Percentiles rank a stretch among this genome's conserved stretches.
These are phyloP conservation scores for Drosophila recens DNA, from an alignment of 2,888 invertebrate species.

Conservation along the genomic window DNA sequence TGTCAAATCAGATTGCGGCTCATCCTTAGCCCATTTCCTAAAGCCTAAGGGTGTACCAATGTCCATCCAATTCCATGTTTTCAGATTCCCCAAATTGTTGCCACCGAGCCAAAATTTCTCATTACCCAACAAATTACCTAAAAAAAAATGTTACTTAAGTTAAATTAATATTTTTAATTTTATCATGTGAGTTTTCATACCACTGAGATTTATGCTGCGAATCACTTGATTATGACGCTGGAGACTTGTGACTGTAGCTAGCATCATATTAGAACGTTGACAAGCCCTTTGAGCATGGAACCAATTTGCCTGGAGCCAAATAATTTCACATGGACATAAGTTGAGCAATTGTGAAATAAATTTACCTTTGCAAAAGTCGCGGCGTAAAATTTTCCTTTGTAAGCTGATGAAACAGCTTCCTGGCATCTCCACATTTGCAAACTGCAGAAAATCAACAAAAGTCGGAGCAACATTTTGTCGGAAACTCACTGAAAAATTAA, in stretches of 20 bases:
- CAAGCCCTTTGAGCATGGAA: constrained; percentile 55
- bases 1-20: constrained; percentile 35
- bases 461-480: constrained; percentile 41
- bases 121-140: constrained; percentile 34
- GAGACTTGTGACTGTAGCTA: constrained; percentile 52
- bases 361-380: constrained; percentile 48
- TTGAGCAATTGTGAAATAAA: not conserved
- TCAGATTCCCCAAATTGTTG: constrained; percentile 41
- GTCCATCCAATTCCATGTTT: constrained; percentile 55
- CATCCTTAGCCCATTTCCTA: constrained; percentile 42
- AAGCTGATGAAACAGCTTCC: not conserved
- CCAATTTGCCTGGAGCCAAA: constrained; percentile 53
- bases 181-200: constrained; percentile 17
- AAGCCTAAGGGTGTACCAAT: constrained; percentile 53
- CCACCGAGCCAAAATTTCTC: constrained; percentile 62
- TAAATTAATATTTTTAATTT: not conserved
- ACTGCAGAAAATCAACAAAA: constrained; percentile 39
- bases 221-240: constrained; percentile 41
- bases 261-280: constrained; percentile 36
- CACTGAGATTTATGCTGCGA: constrained; percentile 23
- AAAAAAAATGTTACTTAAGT: not conserved
- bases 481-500: constrained; percentile 15
- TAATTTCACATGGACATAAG: not conserved
- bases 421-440: constrained; percentile 24
- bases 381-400: constrained; percentile 33